These are phyloP conservation scores for Drepanosiphum platanoidis DNA, from an alignment of 2,888 invertebrate species.

Conservation along the genomic window DNA sequence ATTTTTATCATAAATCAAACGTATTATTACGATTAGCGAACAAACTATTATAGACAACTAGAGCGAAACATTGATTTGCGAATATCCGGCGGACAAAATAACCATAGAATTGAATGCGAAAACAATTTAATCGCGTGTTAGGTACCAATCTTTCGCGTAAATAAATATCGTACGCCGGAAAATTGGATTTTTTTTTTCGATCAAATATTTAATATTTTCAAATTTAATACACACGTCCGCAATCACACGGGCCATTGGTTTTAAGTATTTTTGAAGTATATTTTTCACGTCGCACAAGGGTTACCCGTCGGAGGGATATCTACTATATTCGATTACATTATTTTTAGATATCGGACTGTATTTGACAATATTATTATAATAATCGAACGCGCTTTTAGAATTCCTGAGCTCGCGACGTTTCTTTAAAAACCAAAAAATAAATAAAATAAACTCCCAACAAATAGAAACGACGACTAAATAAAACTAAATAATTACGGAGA, in stretches of 20 bases:
- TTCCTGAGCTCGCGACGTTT: no score
- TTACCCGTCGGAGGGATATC: neutral
- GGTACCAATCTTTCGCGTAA: neutral
- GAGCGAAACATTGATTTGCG: no score
- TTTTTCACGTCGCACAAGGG: neutral
- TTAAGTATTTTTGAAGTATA: neutral
- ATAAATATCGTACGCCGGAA: neutral
- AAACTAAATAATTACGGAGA: no score
- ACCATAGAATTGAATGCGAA: no score
- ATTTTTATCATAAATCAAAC: no score
- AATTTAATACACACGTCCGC: neutral
- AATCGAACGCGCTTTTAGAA: no score
- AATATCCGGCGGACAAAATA: no score
- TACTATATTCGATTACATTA: slow-evolving; percentile 42
- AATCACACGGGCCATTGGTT: neutral
- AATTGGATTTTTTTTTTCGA: neutral
- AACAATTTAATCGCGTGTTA: neutral
- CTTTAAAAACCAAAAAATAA: no score
- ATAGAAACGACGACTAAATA: no score
- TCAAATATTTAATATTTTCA: neutral
- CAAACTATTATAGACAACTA: no score
- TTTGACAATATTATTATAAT: neutral
- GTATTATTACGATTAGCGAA: no score
- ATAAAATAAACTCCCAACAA: no score
- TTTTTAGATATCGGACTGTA: neutral